These are phyloP conservation scores for Chrysaora quinquecirrha DNA, from an alignment of 30 jellyfish, hydroid and myxozoan species.

Conservation along the genomic window DNA sequence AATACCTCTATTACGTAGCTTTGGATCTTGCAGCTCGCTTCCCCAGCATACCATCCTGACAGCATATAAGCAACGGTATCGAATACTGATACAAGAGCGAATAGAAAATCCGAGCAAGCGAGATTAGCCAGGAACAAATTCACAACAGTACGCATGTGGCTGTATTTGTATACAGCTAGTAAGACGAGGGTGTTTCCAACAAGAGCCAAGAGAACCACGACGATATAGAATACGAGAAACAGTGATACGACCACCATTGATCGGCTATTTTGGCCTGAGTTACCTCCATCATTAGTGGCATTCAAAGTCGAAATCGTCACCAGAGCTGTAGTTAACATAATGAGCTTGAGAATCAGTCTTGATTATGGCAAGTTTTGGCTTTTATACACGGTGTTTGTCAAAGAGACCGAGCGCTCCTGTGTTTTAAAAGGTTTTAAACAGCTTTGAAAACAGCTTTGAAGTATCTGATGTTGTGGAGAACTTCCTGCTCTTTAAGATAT, in stretches of 20 bases:
- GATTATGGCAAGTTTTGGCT: background rate
- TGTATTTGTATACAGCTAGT: slow-evolving; percentile 62
- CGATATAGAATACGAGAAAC: slow-evolving; percentile 49
- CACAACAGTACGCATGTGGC: slow-evolving; percentile 79
- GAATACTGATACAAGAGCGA: slow-evolving; percentile 70
- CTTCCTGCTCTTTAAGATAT: too few relatives aligned
- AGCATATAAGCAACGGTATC: slow-evolving; percentile 70
- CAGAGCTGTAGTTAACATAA: background rate
- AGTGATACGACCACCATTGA: slow-evolving; percentile 48
- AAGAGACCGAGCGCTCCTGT: too few relatives aligned
- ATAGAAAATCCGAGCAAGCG: slow-evolving; percentile 84
- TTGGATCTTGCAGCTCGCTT: slow-evolving; percentile 78
- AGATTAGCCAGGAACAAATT: slow-evolving; percentile 75
- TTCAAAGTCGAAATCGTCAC: background rate
- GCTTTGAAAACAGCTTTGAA: too few relatives aligned
- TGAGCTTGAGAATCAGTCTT: background rate
- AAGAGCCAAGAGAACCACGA: slow-evolving; percentile 62
- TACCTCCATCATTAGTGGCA: slow-evolving; percentile 5
- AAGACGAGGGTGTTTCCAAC: slow-evolving; percentile 73
- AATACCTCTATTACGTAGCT: slow-evolving; percentile 82
- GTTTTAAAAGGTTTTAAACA: too few relatives aligned
- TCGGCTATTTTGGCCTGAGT: background rate
- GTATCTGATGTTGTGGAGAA: too few relatives aligned
- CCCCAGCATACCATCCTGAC: slow-evolving; percentile 83
- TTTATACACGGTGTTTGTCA: too few relatives aligned